These are phyloP conservation scores for Yponomeuta plumbellus DNA, from an alignment of 2,888 invertebrate species.

Conservation along the genomic window DNA sequence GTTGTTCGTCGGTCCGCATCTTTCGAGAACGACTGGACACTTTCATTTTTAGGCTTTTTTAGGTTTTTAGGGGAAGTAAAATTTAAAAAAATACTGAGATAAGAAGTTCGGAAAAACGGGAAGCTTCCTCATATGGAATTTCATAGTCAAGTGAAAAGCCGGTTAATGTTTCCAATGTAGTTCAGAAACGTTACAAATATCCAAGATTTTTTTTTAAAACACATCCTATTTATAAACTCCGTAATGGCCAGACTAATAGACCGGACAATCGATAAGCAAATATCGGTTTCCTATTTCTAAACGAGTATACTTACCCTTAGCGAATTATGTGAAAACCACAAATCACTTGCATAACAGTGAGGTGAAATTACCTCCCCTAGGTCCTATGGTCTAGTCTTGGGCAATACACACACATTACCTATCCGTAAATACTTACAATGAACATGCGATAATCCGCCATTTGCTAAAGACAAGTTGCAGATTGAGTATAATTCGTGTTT, in stretches of 20 bases:
- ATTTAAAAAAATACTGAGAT: too few relatives aligned
- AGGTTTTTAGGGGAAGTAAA: too few relatives aligned
- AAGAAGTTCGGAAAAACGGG: too few relatives aligned
- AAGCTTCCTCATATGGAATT: too few relatives aligned
- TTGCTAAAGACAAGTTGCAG: too few relatives aligned
- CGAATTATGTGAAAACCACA: constrained; percentile 15
- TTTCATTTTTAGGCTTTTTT: too few relatives aligned
- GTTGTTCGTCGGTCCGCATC: too few relatives aligned
- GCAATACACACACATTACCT: constrained; percentile 12
- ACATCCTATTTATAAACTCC: not conserved
- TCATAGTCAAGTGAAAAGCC: too few relatives aligned
- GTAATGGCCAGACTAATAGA: not conserved
- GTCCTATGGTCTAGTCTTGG: constrained; percentile 14
- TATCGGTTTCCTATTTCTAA: constrained; percentile 1
- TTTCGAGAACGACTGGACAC: too few relatives aligned
- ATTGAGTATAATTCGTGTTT: too few relatives aligned
- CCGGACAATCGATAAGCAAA: constrained; percentile 3
- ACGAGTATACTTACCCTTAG: not conserved
- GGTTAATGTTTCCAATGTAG: not conserved
- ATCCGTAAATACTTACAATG: not conserved
- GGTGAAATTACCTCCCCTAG: constrained; percentile 8
- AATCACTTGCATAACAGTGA: constrained; percentile 7
- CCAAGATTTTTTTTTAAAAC: not conserved
- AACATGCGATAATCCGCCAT: not conserved
- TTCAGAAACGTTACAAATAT: not conserved